Evolutionary conservation across 2,888 invertebrate genomes (phyloP).

Genomic region (Dynastes maya): DNA sequence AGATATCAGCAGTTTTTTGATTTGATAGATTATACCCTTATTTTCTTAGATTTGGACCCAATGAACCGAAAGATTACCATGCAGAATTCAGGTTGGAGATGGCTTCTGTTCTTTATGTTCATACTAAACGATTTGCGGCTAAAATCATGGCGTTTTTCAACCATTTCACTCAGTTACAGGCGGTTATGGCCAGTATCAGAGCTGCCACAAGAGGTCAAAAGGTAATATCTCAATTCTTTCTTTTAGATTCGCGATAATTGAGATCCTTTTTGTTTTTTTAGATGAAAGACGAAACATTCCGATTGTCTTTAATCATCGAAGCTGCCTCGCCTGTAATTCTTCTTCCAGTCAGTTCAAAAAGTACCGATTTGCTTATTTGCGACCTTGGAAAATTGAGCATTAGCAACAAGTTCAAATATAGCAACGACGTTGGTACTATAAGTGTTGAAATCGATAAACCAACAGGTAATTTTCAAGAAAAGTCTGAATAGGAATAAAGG

Average conservation of each 20-base stretch:
- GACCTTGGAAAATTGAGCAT: conserved; percentile 86
- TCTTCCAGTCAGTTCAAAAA: conserved; percentile 87
- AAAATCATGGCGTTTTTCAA: conserved; percentile 91
- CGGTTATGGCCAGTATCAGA: conserved; percentile 80
- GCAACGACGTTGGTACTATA: conserved; percentile 74
- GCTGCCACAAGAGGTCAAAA: conserved; percentile 77
- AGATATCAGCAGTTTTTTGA: not conserved
- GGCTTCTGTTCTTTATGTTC: conserved; percentile 94
- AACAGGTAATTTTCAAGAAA: conserved; percentile 63
- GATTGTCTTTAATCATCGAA: conserved; percentile 77
- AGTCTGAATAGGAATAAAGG: not conserved
- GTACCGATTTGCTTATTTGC: conserved; percentile 84
- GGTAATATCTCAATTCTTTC: conserved; percentile 62
- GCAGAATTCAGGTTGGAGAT: conserved; percentile 84
- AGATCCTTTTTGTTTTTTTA: conserved; percentile 53
- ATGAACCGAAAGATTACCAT: conserved; percentile 77
- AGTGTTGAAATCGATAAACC: conserved; percentile 70
- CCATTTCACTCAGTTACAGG: conserved; percentile 88
- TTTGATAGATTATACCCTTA: too few relatives aligned
- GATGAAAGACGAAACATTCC: conserved; percentile 66
- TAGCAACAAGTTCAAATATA: conserved; percentile 82
- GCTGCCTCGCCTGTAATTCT: conserved; percentile 88
- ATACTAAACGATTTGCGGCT: conserved; percentile 93
- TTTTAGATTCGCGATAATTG: too few relatives aligned
- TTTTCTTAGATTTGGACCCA: conserved; percentile 70